Conservation (phyloP, 2,113 vertebrate genomes). For the Hippocampus abdominalis region DNA sequence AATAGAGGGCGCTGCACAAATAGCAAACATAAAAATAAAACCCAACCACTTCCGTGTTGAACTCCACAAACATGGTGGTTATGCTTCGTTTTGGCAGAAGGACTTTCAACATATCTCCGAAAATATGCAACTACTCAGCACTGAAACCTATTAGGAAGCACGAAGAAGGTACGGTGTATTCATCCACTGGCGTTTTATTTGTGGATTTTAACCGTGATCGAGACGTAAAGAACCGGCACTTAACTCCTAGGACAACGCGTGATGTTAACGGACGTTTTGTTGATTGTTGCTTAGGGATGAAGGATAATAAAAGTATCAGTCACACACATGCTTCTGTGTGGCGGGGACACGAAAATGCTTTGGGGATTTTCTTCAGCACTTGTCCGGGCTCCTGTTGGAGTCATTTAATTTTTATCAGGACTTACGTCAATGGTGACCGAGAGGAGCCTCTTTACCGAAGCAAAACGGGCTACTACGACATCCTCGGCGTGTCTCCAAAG, state of each 20-base stretch:
- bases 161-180: fast-evolving
- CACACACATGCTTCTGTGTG: fast-evolving
- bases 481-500: slow-evolving; percentile 69
- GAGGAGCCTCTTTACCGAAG: slow-evolving; percentile 49
- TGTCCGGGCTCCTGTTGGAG: background rate
- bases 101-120: background rate
- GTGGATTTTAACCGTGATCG: background rate
- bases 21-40: no score
- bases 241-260: no score
- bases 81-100: slow-evolving; percentile 12
- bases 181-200: background rate
- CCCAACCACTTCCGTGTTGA: no score
- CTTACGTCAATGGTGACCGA: slow-evolving; percentile 21
- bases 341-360: background rate
- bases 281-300: background rate
- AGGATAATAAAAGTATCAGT: background rate
- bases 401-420: slow-evolving; percentile 14
- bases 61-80: slow-evolving; percentile 61
- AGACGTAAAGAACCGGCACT: background rate
- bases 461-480: slow-evolving; percentile 78
- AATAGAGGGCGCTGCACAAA: slow-evolving; percentile 20
- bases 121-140: background rate
- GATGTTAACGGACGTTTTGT: background rate
- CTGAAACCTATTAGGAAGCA: background rate
- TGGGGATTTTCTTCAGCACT: background rate